A percentile compares a stretch with the other conserved stretches of the same genome.
Evolutionary conservation across 2,888 invertebrate genomes (phyloP).

Genomic region (Hemistola chrysoprasaria): DNA sequence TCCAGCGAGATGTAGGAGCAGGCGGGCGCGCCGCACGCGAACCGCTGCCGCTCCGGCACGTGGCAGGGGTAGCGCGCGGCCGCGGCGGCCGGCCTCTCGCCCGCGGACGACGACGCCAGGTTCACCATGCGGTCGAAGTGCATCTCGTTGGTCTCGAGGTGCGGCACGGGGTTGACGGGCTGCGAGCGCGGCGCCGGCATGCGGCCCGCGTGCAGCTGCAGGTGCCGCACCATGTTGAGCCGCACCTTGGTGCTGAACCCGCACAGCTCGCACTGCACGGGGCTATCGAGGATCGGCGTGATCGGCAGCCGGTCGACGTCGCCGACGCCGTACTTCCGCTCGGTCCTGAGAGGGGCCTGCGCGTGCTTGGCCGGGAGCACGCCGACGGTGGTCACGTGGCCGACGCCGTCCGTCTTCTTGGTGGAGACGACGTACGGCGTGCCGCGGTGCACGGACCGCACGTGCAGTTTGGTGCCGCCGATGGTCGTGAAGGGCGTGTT

Average conservation of each 20-base stretch:
- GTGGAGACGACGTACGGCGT: neutral
- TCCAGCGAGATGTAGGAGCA: conserved; percentile 88
- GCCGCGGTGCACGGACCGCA: conserved; percentile 8
- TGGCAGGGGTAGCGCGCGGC: conserved; percentile 64
- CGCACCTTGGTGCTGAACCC: conserved; percentile 86
- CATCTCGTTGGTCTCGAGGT: conserved; percentile 87
- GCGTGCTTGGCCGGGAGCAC: neutral
- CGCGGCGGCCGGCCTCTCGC: neutral
- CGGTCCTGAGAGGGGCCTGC: too few relatives aligned
- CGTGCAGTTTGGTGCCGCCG: conserved; percentile 8
- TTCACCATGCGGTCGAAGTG: conserved; percentile 94
- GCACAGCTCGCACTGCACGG: conserved; percentile 85
- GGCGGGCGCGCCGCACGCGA: conserved; percentile 86
- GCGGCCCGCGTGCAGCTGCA: conserved; percentile 85
- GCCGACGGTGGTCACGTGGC: neutral
- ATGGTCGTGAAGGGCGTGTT: conserved; percentile 2
- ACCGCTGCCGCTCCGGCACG: conserved; percentile 81
- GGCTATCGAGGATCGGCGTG: conserved; percentile 83
- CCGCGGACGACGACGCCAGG: conserved; percentile 79
- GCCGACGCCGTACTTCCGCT: conserved; percentile 76
- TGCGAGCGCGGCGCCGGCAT: conserved; percentile 85
- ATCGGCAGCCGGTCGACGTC: conserved; percentile 85
- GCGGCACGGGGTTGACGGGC: conserved; percentile 92
- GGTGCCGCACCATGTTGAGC: conserved; percentile 86
- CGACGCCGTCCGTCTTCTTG: neutral